Base-by-base conservation (phyloP, 2,888 invertebrate species). In the Lissonota sp. region DNA sequence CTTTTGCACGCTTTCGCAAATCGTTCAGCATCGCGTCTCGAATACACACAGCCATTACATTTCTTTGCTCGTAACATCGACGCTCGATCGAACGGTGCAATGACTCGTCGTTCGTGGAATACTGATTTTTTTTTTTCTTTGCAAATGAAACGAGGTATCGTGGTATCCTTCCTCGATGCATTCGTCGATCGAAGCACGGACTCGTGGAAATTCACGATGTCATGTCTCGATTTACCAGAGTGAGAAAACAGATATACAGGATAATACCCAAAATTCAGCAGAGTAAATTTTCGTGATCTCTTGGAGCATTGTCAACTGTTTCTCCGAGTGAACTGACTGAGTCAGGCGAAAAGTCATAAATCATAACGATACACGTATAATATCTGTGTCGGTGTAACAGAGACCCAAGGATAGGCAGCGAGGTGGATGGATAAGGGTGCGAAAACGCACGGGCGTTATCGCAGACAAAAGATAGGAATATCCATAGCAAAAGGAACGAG, bases 391-490 rank as follows among this genome's bases (percentile, higher is more conserved):
- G 10, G 12, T 57, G 37, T 10, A 39, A 37, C 10, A 37, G 37
- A 26, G 37, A 10, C 4, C 26, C 26, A 57, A 10, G 37, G 57
- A 57, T 37, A 8, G 49, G 42, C 62, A 26, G 67, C 67, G 10
- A 44, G n/a, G 37, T 5, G 26, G 6, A 37, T 6, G 37, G 8
- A 72, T 44, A 66, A 10, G 40, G 4, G 49, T 69, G 26, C 64
- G 53, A 14, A 63, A 71, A 77, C 77, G 37, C 44, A 39, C 26
- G 26, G 26, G 26, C 57, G 57, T 58, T 80, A 67, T 72, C 49
- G 67, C 26, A 80, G 63, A 73, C 76, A 80, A 80, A 76, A 80
- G 80, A 55, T 37, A 55, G 44, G 51, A 76, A 72, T 60, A 80
- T 67, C 66, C 44, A 26, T 1, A 26, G 39, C 42, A 62, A 63